Base-by-base conservation (phyloP, 2,888 invertebrate genomes). In the Lapara coniferarum region DNA sequence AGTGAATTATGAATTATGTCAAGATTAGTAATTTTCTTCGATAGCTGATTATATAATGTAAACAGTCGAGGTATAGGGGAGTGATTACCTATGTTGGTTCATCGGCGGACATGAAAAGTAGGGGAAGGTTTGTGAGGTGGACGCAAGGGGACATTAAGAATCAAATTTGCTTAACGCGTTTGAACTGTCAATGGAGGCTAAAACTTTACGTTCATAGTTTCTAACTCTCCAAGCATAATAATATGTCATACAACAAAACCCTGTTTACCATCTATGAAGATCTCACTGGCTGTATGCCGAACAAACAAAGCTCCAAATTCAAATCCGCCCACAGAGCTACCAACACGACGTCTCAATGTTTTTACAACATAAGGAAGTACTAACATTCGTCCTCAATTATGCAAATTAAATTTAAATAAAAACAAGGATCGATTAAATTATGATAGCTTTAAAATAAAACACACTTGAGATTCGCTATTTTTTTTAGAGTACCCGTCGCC, bases 371-470 rank as follows among this genome's bases (percentile, higher is more conserved):
- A 25, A 63, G 63, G 63, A 63, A 63, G 63, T 49, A 63, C 19
- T 63, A 63, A 49, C 49, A 63, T 63, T 19, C 63, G 63, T 46
- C 63, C 63, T 63, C 8, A 46, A 49, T 63, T 46, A 63, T 63
- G 49, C 63, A 63, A 63, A 49, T 49, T 19, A 19, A 63, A 63
- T 46, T 63, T 16, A 63, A 46, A 63, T 63, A 49, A 63, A 49
- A 19, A 63, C 19, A 63, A 63, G 14, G 13, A 57, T 12, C 49
- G 13, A 49, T 46, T 13, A 16, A 44, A 59, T 63, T 63, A 63
- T 12, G 12, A 16, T 12, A 13, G 12, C 44, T 46, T 46, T 12
- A n/a, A 10, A 46, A 46, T 49, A 63, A 19, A 46, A 59, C 25
- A 19, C 25, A 56, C 56, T 8, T 37, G 57, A 49, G 46, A 46